Conservation (phyloP, 2,888 invertebrate species). For the Hypomecis atomaria region DNA sequence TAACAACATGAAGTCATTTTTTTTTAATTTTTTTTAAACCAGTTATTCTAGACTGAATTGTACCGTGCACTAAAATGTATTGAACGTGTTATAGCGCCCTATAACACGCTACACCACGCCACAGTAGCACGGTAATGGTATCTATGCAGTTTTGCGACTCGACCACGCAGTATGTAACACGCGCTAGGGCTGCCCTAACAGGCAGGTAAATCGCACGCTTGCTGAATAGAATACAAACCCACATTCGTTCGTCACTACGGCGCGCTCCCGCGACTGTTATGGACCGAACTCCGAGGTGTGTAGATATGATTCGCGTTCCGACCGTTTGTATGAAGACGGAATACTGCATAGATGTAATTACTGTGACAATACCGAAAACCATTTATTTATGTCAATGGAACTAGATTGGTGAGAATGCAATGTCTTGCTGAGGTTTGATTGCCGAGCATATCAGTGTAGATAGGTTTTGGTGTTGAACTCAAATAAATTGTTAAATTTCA, state of each 20-base stretch:
- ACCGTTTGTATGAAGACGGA: too few species aligned
- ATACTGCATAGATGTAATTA: too few species aligned
- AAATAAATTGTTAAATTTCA: conserved; percentile 83
- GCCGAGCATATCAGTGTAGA: conserved; percentile 80
- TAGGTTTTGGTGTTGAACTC: conserved; percentile 79
- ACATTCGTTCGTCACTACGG: too few species aligned
- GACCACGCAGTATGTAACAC: too few species aligned
- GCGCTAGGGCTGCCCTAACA: too few species aligned
- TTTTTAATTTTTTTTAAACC: not conserved
- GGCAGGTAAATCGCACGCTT: too few species aligned
- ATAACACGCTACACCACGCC: not conserved
- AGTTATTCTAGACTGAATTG: not conserved
- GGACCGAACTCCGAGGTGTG: too few species aligned
- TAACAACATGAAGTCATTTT: too few species aligned
- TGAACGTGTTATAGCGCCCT: not conserved
- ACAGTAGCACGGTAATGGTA: not conserved
- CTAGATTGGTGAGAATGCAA: conserved; percentile 18
- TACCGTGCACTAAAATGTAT: not conserved
- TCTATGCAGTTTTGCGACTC: not conserved
- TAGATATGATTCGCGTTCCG: too few species aligned
- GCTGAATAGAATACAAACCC: too few species aligned
- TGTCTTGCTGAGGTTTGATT: conserved; percentile 54
- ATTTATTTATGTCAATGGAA: conserved; percentile 11
- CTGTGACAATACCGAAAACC: not conserved
- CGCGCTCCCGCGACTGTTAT: too few species aligned